phyloP scores from a whole-genome alignment of 1,140 invertebrate genomes.

The Bombus turneri region DNA sequence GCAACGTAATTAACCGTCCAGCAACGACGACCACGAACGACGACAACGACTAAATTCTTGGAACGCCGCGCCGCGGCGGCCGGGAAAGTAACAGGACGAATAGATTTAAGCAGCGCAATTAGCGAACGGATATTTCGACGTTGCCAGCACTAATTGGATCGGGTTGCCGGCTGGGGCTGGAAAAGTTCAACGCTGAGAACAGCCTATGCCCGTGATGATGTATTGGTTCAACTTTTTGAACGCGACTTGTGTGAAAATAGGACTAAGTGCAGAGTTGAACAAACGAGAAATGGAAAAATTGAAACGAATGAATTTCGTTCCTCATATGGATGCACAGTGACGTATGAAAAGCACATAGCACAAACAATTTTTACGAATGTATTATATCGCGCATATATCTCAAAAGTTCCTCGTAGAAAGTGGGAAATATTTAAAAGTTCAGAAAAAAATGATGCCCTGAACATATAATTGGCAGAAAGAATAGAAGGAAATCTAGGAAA shows the following conservation, averaged over 20 bases:
- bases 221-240: neutral
- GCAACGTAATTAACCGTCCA: conserved; percentile 31
- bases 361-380: too few relatives aligned
- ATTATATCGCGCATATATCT: too few relatives aligned
- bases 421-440: too few relatives aligned
- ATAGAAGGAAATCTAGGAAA: too few relatives aligned
- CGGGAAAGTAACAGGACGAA: conserved; percentile 5
- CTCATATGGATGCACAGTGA: too few relatives aligned
- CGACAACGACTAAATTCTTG: conserved; percentile 22
- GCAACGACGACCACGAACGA: neutral
- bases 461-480: too few relatives aligned
- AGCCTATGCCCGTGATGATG: neutral
- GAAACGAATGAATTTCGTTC: too few relatives aligned
- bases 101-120: conserved; percentile 22
- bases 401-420: too few relatives aligned
- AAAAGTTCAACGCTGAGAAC: neutral
- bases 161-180: neutral
- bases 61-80: neutral
- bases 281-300: neutral
- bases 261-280: accelerated
- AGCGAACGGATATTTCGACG: conserved; percentile 8
- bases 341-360: too few relatives aligned
- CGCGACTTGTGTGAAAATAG: neutral
- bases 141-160: conserved; percentile 26
- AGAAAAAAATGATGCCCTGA: too few relatives aligned